Percentiles rank a stretch among this genome's conserved stretches.
These are phyloP conservation scores for Morone chrysops DNA, from an alignment of 2,113 vertebrate genomes.

Conservation along the genomic window DNA sequence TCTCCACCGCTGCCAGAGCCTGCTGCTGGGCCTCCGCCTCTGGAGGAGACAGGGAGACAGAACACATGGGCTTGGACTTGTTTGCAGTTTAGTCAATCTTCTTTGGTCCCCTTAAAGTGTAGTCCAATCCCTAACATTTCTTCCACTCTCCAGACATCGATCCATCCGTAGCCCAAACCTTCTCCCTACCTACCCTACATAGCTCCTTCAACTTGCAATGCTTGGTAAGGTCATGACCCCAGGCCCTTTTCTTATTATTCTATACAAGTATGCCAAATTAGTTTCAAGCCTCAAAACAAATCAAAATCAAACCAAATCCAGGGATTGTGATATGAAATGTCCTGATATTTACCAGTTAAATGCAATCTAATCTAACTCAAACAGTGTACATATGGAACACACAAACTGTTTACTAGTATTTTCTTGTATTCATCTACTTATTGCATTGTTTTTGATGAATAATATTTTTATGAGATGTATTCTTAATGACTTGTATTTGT, in stretches of 20 bases:
- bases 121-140: background rate
- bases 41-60: slow-evolving; percentile 7
- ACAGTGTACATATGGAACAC: no score
- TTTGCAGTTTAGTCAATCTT: background rate
- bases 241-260: background rate
- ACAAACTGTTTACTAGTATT: no score
- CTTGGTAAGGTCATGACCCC: background rate
- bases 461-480: no score
- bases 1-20: slow-evolving; percentile 61
- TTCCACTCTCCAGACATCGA: background rate
- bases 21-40: slow-evolving; percentile 65
- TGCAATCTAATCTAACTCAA: background rate
- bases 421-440: no score
- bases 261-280: no score
- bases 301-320: no score
- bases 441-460: no score
- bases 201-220: background rate
- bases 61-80: background rate
- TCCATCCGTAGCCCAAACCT: background rate
- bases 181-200: background rate
- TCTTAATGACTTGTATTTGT: no score
- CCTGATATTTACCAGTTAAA: no score
- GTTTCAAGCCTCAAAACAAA: background rate
- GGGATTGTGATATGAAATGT: no score
- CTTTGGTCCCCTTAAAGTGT: background rate